phyloP scores from a whole-genome alignment of 1,140 invertebrate genomes.

The Octopus sinensis region DNA sequence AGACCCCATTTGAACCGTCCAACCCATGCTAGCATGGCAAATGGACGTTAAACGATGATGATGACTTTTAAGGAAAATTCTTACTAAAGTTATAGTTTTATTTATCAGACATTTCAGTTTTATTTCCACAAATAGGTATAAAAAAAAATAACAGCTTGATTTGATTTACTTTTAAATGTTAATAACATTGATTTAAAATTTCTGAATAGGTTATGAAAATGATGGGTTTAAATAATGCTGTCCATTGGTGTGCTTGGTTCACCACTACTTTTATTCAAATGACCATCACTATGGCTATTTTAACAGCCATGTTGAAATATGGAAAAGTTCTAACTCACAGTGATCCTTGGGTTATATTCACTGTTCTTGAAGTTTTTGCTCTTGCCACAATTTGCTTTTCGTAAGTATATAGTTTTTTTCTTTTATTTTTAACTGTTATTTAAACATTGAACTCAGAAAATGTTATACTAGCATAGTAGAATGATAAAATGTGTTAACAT shows the following conservation, averaged over 20 bases:
- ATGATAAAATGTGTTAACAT: no score
- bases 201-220: slow-evolving; percentile 65
- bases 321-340: slow-evolving; percentile 61
- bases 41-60: no score
- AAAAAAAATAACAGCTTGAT: no score
- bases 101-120: no score
- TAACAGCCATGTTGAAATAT: slow-evolving; percentile 61
- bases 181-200: neutral
- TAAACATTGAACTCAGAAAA: neutral
- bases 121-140: no score
- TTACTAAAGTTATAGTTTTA: no score
- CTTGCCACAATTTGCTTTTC: slow-evolving; percentile 62
- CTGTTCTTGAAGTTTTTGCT: slow-evolving; percentile 61
- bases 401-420: slow-evolving; percentile 43
- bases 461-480: neutral
- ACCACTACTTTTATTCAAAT: slow-evolving; percentile 63
- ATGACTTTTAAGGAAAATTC: no score
- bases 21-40: no score
- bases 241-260: slow-evolving; percentile 68
- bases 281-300: slow-evolving; percentile 60
- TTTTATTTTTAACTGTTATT: neutral
- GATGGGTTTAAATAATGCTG: slow-evolving; percentile 66
- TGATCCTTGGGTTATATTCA: slow-evolving; percentile 59
- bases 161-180: no score
- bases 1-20: no score